phyloP scores from a whole-genome alignment of 1,140 invertebrate genomes.

The Drosophila repleta region DNA sequence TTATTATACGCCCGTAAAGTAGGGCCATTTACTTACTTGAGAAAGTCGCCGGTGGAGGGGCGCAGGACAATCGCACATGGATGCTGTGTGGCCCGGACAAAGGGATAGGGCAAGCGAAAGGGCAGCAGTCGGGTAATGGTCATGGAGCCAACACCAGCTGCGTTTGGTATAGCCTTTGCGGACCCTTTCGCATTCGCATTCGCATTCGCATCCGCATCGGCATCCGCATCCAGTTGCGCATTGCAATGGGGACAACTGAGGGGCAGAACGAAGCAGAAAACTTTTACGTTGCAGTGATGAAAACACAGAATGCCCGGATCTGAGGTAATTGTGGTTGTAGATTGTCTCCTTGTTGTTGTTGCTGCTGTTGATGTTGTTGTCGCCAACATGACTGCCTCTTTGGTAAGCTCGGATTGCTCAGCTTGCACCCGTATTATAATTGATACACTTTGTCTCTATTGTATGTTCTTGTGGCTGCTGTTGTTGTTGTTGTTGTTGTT shows the following conservation, averaged over 20 bases:
- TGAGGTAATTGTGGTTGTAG: slow-evolving; percentile 81
- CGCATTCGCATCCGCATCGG: slow-evolving; percentile 27
- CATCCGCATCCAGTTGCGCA: slow-evolving; percentile 84
- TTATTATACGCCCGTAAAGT: background rate
- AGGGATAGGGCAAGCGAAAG: slow-evolving; percentile 91
- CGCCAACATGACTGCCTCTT: slow-evolving; percentile 42
- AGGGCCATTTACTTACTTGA: slow-evolving; percentile 87
- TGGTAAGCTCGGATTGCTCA: slow-evolving; percentile 11
- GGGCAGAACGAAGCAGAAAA: slow-evolving; percentile 90
- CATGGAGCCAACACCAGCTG: slow-evolving; percentile 12
- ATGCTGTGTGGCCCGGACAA: slow-evolving; percentile 89
- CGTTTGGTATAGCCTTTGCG: background rate
- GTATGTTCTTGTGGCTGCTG: background rate
- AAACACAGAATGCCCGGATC: slow-evolving; percentile 93
- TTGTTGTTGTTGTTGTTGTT: slow-evolving; percentile 4
- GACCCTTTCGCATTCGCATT: background rate
- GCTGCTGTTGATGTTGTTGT: slow-evolving; percentile 37
- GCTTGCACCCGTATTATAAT: slow-evolving; percentile 76
- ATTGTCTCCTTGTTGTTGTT: slow-evolving; percentile 9
- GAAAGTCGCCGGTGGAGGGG: slow-evolving; percentile 91
- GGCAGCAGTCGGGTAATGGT: slow-evolving; percentile 85
- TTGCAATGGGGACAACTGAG: slow-evolving; percentile 89
- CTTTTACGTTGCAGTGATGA: slow-evolving; percentile 91
- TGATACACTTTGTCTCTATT: slow-evolving; percentile 74
- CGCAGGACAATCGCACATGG: slow-evolving; percentile 90